Evolutionary conservation across 2,113 vertebrate species (phyloP).

Genomic region (Plotosus lineatus): DNA sequence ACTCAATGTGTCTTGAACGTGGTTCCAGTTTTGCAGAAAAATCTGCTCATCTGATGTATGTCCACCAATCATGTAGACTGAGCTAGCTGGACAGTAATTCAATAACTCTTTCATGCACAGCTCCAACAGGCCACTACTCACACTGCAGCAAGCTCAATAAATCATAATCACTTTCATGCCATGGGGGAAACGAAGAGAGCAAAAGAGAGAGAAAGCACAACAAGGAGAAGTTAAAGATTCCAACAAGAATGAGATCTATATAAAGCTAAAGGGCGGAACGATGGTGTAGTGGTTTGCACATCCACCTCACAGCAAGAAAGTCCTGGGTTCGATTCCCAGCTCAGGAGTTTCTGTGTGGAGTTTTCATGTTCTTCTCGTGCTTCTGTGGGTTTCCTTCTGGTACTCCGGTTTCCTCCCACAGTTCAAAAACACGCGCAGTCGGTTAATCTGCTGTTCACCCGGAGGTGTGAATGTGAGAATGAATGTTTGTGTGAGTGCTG

Average conservation of each 20-base stretch:
- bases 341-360: too few species aligned
- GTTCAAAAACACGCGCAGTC: too few species aligned
- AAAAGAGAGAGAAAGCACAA: not conserved
- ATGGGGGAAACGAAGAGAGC: not conserved
- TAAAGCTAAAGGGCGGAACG: too few species aligned
- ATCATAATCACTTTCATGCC: constrained; percentile 12
- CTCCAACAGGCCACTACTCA: not conserved
- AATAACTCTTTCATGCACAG: constrained; percentile 15
- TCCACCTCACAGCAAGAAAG: too few species aligned
- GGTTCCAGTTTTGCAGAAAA: constrained; percentile 4
- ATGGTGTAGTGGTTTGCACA: too few species aligned
- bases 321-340: too few species aligned
- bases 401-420: too few species aligned
- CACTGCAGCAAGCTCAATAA: constrained; percentile 27
- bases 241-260: not conserved
- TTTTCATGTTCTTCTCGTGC: too few species aligned
- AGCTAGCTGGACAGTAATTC: constrained; percentile 28
- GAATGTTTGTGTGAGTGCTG: too few species aligned
- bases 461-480: too few species aligned
- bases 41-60: constrained; percentile 6
- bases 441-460: too few species aligned
- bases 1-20: constrained; percentile 5
- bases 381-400: too few species aligned
- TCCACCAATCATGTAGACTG: not conserved
- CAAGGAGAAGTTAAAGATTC: not conserved